Evolutionary conservation across 2,888 invertebrate genomes (phyloP).

Genomic region (Sepiola atlantica): DNA sequence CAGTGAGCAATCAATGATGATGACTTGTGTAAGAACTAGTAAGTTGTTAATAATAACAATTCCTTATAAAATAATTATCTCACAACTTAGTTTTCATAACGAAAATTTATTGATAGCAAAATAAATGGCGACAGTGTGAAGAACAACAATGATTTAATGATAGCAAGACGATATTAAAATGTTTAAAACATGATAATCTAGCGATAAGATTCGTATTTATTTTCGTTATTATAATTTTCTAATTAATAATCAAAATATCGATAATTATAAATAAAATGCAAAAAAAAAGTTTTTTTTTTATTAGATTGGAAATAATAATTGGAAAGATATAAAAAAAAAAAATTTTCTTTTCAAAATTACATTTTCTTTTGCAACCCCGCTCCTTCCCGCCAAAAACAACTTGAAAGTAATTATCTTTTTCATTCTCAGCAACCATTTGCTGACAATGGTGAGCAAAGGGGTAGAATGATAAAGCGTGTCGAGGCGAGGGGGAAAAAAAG

Average conservation of each 20-base stretch:
- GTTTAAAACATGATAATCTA: not conserved
- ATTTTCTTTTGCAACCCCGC: not conserved
- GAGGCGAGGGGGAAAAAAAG: too few species aligned
- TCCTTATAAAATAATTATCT: not conserved
- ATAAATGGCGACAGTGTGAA: not conserved
- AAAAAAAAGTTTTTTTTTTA: too few species aligned
- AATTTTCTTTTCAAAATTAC: not conserved
- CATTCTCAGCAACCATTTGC: not conserved
- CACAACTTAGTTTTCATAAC: not conserved
- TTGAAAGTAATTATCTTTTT: slow-evolving; percentile 3
- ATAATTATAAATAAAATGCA: not conserved
- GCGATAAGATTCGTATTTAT: not conserved
- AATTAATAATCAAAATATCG: not conserved
- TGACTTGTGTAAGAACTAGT: too few species aligned
- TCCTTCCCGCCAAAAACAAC: not conserved
- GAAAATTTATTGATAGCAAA: not conserved
- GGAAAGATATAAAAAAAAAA: not conserved
- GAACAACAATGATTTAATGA: not conserved
- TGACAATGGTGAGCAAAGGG: not conserved
- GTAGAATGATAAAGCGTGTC: not conserved
- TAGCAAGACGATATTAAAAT: not conserved
- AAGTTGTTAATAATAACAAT: not conserved
- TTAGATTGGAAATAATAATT: not conserved
- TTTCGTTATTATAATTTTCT: not conserved
- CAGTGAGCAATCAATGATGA: too few species aligned